A percentile compares a stretch with the other conserved stretches of the same genome.
phyloP scores from a whole-genome alignment of 2,113 vertebrate species.

The Eudorcas thomsonii region DNA sequence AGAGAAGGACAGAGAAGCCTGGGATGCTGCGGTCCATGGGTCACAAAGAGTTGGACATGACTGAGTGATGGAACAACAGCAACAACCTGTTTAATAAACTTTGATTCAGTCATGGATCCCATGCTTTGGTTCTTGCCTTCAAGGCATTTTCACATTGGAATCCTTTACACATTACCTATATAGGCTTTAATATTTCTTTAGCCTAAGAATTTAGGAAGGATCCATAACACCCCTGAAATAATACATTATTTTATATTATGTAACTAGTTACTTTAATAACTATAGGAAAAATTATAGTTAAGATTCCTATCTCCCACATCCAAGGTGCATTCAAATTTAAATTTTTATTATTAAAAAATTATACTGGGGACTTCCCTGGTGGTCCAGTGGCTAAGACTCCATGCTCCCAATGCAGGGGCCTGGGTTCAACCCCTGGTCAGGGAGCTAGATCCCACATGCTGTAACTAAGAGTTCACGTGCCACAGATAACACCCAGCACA shows the following conservation, averaged over 20 bases:
- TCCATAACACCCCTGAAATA: not conserved
- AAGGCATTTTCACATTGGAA: not conserved
- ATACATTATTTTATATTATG: not conserved
- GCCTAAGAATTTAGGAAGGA: not conserved
- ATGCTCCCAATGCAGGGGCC: not conserved
- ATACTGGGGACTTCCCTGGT: not conserved
- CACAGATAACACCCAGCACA: not conserved
- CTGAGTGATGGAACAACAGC: accelerated
- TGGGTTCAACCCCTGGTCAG: not conserved
- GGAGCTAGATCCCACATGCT: not conserved
- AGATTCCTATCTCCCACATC: not conserved
- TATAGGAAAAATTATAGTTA: not conserved
- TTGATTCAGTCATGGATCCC: not conserved
- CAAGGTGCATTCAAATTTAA: not conserved
- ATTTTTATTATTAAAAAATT: not conserved
- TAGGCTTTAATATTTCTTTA: not conserved
- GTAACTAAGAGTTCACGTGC: not conserved
- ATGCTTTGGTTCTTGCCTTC: not conserved
- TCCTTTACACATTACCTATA: not conserved
- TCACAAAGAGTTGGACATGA: not conserved
- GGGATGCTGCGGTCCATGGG: not conserved
- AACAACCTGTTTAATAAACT: not conserved
- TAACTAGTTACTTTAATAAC: not conserved
- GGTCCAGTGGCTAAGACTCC: not conserved
- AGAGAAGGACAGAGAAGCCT: not conserved